These are phyloP conservation scores for Harlomillsia oculata DNA, from an alignment of 1,140 invertebrate genomes.

Conservation along the genomic window DNA sequence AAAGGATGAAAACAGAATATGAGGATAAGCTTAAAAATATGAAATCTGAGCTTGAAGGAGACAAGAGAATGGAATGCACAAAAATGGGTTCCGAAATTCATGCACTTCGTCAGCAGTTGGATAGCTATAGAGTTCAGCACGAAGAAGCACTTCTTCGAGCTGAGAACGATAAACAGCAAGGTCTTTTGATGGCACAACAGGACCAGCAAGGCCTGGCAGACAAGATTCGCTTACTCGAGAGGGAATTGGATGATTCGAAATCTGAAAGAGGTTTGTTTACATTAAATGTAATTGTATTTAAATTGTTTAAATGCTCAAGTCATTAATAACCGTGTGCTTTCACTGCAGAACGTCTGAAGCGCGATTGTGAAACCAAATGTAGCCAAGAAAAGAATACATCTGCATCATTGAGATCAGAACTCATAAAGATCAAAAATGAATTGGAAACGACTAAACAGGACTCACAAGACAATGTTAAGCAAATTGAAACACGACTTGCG, in stretches of 20 bases:
- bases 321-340: slow-evolving; percentile 1
- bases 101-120: slow-evolving; percentile 60
- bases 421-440: slow-evolving; percentile 33
- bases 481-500: slow-evolving; percentile 23
- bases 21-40: slow-evolving; percentile 27
- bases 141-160: slow-evolving; percentile 70
- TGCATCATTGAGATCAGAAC: slow-evolving; percentile 28
- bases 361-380: slow-evolving; percentile 34
- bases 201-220: slow-evolving; percentile 72
- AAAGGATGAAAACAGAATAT: slow-evolving; percentile 25
- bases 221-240: slow-evolving; percentile 56
- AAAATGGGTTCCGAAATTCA: slow-evolving; percentile 60
- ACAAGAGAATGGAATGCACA: slow-evolving; percentile 64
- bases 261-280: slow-evolving; percentile 30
- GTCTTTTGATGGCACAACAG: slow-evolving; percentile 73
- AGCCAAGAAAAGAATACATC: slow-evolving; percentile 30
- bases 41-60: slow-evolving; percentile 48
- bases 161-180: slow-evolving; percentile 80
- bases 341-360: slow-evolving; percentile 28
- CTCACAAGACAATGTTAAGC: slow-evolving; percentile 25
- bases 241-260: slow-evolving; percentile 51
- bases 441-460: slow-evolving; percentile 34
- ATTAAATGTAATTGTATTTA: background rate
- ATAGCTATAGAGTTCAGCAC: slow-evolving; percentile 68
- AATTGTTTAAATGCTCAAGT: slow-evolving; percentile 9